Evolutionary conservation across 2,888 invertebrate species (phyloP), one percentile per base, ranked within the genome.

Genomic region (Cataglyphis altisquamis): DNA sequence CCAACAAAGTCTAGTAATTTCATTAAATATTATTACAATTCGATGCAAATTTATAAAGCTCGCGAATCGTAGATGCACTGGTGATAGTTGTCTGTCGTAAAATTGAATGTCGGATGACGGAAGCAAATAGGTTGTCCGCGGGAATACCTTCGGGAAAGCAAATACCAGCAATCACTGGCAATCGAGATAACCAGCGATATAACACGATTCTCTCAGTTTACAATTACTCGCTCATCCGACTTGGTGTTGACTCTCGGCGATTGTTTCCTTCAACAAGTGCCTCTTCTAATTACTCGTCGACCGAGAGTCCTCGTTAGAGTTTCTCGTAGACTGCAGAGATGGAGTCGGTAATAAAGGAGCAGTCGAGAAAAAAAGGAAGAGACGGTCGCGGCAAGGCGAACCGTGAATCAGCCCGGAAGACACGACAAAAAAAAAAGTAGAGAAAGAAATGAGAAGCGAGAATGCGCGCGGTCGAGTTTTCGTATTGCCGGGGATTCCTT

Each of bases 191-290:
- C 78, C 78, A 80, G 72, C 72, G 78, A 80, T 80, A 70, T 72
- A 80, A 80, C 78, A 80, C 78, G 72, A 86, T 82, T 80, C 86
- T 72, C 72, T 73, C 82, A 81, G 82, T 83, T 86, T 82, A 67
- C 83, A 88, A 90, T 90, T 88, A 87, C 84, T 86, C 78, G 67
- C 74, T 73, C 82, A 83, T 81, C 83, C 77, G 67, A 62, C 81
- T 81, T 84, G 75, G 62, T 84, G 86, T 90, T 87, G 85, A 88
- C 86, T 90, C 87, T 81, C 75, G 83, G 80, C 89, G 78, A 90
- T 89, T 89, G 90, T 89, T 90, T 90, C 90, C 89, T 88, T 89
- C 86, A 84, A 86, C 90, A 87, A 89, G 87, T 84, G 88, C 80
- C 85, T 85, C 87, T 85, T 82, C 88, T 89, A 90, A 90, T 89